Conservation (phyloP, 2,113 vertebrate genomes). For the Oncorhynchus kisutch region DNA sequence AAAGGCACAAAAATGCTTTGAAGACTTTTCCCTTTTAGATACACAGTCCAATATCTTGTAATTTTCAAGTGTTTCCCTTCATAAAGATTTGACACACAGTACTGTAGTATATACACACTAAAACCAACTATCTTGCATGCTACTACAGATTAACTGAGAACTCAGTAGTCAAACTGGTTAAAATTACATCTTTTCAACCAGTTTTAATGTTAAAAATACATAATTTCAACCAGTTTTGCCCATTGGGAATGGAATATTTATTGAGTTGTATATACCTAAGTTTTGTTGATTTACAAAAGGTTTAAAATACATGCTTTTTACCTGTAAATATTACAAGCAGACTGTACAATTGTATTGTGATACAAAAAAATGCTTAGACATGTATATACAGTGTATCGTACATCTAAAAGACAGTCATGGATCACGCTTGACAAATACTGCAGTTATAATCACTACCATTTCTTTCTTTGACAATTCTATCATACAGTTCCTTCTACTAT, state of each 20-base stretch:
- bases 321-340: slow-evolving; percentile 87
- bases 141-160: slow-evolving; percentile 60
- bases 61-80: slow-evolving; percentile 91
- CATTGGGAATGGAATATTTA: slow-evolving; percentile 58
- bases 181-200: no score
- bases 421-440: slow-evolving; percentile 42
- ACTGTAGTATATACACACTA: slow-evolving; percentile 60
- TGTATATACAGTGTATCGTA: slow-evolving; percentile 42
- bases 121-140: slow-evolving; percentile 81
- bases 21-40: slow-evolving; percentile 80
- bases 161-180: no score
- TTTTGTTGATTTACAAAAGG: slow-evolving; percentile 63
- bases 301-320: slow-evolving; percentile 75
- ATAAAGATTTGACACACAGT: slow-evolving; percentile 82
- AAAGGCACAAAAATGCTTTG: slow-evolving; percentile 98
- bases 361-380: slow-evolving; percentile 76
- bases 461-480: neutral
- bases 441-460: neutral
- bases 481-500: neutral
- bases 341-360: slow-evolving; percentile 88
- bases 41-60: slow-evolving; percentile 71
- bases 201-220: no score
- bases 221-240: no score
- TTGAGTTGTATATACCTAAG: slow-evolving; percentile 53
- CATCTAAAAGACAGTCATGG: slow-evolving; percentile 66